Evolutionary conservation across 1,140 invertebrate species (phyloP).

Genomic region (Geopemphigus sp.): DNA sequence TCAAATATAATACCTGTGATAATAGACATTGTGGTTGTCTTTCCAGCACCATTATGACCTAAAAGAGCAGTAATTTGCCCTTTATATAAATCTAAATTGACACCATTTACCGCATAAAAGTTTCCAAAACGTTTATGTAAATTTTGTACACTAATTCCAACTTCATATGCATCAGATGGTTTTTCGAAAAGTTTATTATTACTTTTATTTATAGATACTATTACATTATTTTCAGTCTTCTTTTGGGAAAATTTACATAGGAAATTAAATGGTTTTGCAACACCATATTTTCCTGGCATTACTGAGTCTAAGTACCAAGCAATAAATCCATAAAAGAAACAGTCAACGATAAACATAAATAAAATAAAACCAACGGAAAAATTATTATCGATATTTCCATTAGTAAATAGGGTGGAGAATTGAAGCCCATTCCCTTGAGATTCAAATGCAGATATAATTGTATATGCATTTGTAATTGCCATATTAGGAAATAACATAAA

Average conservation of each 20-base stretch:
- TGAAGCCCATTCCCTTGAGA: constrained; percentile 35
- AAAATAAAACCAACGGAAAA: constrained; percentile 49
- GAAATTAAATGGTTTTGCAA: constrained; percentile 51
- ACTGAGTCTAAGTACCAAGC: constrained; percentile 51
- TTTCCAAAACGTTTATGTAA: constrained; percentile 53
- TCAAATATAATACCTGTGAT: constrained; percentile 51
- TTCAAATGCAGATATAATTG: constrained; percentile 30
- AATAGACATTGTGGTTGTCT: constrained; percentile 74
- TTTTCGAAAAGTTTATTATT: constrained; percentile 37
- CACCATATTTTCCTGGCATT: constrained; percentile 52
- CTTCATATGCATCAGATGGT: constrained; percentile 48
- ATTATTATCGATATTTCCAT: constrained; percentile 27
- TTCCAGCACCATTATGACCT: constrained; percentile 86
- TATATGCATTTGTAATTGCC: constrained; percentile 10
- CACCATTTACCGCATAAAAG: constrained; percentile 52
- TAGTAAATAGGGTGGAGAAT: constrained; percentile 41
- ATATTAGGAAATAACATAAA: constrained; percentile 34
- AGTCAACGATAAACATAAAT: constrained; percentile 48
- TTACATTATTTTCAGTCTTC: not conserved
- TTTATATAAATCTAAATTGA: constrained; percentile 53
- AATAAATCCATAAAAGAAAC: constrained; percentile 47
- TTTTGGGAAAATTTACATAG: constrained; percentile 38
- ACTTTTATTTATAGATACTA: not conserved
- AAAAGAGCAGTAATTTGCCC: constrained; percentile 84
- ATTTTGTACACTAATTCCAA: constrained; percentile 53